Base-by-base conservation (phyloP, 2,113 vertebrate species). In the Hymenochirus boettgeri region DNA sequence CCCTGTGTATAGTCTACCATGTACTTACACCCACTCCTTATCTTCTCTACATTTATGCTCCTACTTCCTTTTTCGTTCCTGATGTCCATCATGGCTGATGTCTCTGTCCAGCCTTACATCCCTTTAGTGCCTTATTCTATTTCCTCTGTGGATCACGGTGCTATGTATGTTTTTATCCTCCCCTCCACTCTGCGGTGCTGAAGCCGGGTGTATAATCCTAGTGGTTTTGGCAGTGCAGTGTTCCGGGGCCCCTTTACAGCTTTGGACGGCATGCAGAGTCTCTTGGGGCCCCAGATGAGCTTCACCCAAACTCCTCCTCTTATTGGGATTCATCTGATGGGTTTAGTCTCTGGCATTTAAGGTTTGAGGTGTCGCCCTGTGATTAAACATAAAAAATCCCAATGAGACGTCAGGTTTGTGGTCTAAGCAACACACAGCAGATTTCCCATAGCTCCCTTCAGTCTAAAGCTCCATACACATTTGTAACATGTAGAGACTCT, bases 221-320 rank as follows among this genome's bases (percentile, higher is more conserved):
- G 65, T 67, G 65, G 65, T 60, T 60, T 15, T 67, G 45, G 65
- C 65, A 53, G 56, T 60, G 65, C 18, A 45, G 55, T 58, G 55
- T 48, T 39, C 48, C 55, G 58, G 42, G 53, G 54, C 42, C 47
- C 39, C 35, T 47, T 39, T 42, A 18, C 21, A 25, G 56, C 29
- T 55, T 18, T 45, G 65, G 47, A 58, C 64, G 64, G 64, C 65
- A 60, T 45, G 35, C 65, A 60, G n/a, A 26, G 55, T 23, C 47
- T 37, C 56, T 13, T 23, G 1, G 17, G 18, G 7, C 39, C 19
- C 52, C n/a, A 12, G 17, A 33, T 12, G 22, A 27, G 18, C 10
- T 29, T n/a, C 18, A 67, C 65, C 57, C 56, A 45, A 59, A 53
- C 45, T 35, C 54, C 45, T 66, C 55, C 64, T 58, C 5, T 19